Evolutionary conservation across 1,140 invertebrate species (phyloP).

Genomic region (Apis dorsata): DNA sequence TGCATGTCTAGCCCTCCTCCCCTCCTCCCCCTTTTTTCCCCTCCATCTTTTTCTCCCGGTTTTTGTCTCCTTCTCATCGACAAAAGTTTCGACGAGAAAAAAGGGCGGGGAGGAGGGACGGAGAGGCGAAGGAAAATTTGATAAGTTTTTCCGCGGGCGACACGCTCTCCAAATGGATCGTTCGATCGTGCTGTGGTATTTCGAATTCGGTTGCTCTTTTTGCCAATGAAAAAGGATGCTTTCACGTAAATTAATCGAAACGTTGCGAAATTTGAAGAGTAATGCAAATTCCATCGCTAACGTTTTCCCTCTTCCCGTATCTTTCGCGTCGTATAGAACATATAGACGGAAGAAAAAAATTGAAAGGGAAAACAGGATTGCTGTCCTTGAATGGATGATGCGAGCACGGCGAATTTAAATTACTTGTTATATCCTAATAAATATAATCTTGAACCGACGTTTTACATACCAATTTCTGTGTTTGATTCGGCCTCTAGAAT

Average conservation of each 20-base stretch:
- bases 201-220: neutral
- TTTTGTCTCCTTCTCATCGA: neutral
- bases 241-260: conserved; percentile 37
- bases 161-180: neutral
- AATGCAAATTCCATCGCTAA: neutral
- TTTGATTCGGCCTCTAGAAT: too few species aligned
- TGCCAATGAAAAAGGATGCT: neutral
- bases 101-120: neutral
- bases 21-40: neutral
- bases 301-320: neutral
- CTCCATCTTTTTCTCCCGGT: neutral
- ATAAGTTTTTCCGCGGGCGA: conserved; percentile 21
- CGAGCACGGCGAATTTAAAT: too few species aligned
- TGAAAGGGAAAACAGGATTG: too few species aligned
- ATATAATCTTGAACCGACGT: too few species aligned
- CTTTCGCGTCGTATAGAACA: neutral
- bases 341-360: neutral
- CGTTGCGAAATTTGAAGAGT: neutral
- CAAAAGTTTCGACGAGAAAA: neutral
- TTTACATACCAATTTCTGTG: too few species aligned
- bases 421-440: too few species aligned
- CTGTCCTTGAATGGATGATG: neutral
- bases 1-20: conserved; percentile 41
- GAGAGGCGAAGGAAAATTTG: conserved; percentile 23
- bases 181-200: neutral